Evolutionary conservation across 2,888 invertebrate species (phyloP).

Genomic region (Polyommatus iphigenia): DNA sequence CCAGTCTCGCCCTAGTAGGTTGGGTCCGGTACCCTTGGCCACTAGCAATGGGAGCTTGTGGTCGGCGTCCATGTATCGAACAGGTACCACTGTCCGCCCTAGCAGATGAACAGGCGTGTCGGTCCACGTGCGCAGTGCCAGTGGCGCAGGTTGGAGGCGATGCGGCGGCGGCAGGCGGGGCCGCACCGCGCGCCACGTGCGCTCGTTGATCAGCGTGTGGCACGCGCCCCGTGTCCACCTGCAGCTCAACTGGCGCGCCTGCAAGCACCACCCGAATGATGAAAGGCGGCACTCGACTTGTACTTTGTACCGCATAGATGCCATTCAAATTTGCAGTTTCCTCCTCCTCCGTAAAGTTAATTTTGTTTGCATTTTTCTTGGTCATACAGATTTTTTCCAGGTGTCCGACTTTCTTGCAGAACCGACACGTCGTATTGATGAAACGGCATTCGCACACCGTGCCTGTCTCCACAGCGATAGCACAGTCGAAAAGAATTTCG

Average conservation of each 20-base stretch:
- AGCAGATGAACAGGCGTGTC: constrained; percentile 38
- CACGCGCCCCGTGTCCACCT: too few species aligned
- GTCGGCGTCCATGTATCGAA: constrained; percentile 28
- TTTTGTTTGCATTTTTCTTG: too few species aligned
- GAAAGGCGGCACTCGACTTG: constrained; percentile 32
- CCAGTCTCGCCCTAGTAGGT: too few species aligned
- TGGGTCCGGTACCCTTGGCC: too few species aligned
- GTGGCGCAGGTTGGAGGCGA: too few species aligned
- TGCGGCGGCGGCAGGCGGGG: constrained; percentile 3
- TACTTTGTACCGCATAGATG: constrained; percentile 31
- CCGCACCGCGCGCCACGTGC: constrained; percentile 33
- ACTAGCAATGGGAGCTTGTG: background rate
- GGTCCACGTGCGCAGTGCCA: constrained; percentile 35
- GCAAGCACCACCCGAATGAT: too few species aligned
- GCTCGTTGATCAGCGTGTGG: constrained; percentile 33
- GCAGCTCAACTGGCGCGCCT: too few species aligned
- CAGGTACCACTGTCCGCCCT: constrained; percentile 32
- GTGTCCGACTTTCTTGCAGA: constrained; percentile 32
- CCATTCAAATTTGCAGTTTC: constrained; percentile 32
- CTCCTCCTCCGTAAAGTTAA: too few species aligned
- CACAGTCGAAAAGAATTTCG: constrained; percentile 34
- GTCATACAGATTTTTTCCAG: too few species aligned
- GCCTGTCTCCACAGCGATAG: constrained; percentile 41
- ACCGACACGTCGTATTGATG: constrained; percentile 36
- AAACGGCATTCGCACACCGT: constrained; percentile 39